Base-by-base conservation (phyloP, 2,888 invertebrate species). In the Bombyx huttoni region DNA sequence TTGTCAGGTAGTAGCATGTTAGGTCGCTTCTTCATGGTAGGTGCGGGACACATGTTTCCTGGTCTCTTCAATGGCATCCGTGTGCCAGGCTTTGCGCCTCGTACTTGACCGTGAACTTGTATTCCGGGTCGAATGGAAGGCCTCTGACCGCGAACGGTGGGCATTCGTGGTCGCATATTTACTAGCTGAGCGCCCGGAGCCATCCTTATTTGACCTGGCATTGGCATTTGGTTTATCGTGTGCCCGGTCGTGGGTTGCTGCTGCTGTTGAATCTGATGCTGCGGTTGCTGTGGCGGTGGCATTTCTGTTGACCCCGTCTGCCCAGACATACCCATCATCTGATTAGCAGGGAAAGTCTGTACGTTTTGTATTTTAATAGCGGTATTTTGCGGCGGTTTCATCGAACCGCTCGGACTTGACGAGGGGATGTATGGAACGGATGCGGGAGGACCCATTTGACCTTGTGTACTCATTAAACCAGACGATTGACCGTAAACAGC, bases 1-100 rank as follows among this genome's bases (percentile, higher is more conserved):
- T 91, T 91, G 51, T 92, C 92, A 0, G 93, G 93, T 3, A 93
- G 78, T 33, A 93, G 68, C 66, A 93, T 89, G 61, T 92, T 92
- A 56, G 92, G 80, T 13, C 92, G 83, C 56, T 90, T 88, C 62
- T 90, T 89, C 53, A 74, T 75, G 0, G 61, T 70, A 0, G 81
- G 78, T 0, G 75, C 75, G 6, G 69, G 73, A 0, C 63, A 57
- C 58, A 63, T 59, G 0, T 62, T 68, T 0, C 70, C 79, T 0
- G 81, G 80, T 47, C 89, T 64, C 56, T 89, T 89, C 61, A 86
- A 65, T 1, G 85, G 81, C 81, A 86, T 86, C 8, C 88, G 73
- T 8, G 78, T 70, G 2, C 73, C 74, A 0, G 70, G 71, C 52
- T 78, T 79, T 9, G 63, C 68, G 1, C 79, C 81, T 8, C 88